Conservation (phyloP, 2,888 invertebrate species). For the Miltochrista miniata region DNA sequence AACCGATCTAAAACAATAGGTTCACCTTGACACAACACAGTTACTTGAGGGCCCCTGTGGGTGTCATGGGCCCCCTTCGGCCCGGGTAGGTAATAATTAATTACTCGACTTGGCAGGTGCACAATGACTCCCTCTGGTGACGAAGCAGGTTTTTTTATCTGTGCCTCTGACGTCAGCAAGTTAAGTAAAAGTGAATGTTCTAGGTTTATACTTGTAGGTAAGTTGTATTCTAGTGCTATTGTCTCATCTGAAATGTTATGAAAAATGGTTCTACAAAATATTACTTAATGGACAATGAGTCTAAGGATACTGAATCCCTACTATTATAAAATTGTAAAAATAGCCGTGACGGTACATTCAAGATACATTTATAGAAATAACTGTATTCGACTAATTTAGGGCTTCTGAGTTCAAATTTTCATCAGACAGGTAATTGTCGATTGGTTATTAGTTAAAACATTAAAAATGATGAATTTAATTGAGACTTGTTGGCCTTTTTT, state of each 20-base stretch:
- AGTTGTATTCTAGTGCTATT: background rate
- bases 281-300: background rate
- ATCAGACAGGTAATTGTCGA: too few relatives aligned
- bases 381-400: too few relatives aligned
- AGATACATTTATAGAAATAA: too few relatives aligned
- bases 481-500: too few relatives aligned
- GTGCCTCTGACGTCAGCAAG: slow-evolving; percentile 25
- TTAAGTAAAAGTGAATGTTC: slow-evolving; percentile 22
- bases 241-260: background rate
- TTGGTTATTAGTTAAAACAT: too few relatives aligned
- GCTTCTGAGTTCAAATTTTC: too few relatives aligned
- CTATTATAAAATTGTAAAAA: too few relatives aligned
- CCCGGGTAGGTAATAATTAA: slow-evolving; percentile 63
- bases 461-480: too few relatives aligned
- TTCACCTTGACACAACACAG: slow-evolving; percentile 77
- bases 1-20: slow-evolving; percentile 59
- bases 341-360: too few relatives aligned
- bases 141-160: slow-evolving; percentile 63
- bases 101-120: slow-evolving; percentile 77
- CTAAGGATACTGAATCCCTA: too few relatives aligned
- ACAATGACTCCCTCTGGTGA: slow-evolving; percentile 73
- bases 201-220: background rate
- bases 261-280: background rate
- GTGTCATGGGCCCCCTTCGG: slow-evolving; percentile 23
- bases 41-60: slow-evolving; percentile 35